A percentile compares a stretch with the other conserved stretches of the same genome.
Evolutionary conservation across 2,113 vertebrate genomes (phyloP).

Genomic region (Nesoenas mayeri): DNA sequence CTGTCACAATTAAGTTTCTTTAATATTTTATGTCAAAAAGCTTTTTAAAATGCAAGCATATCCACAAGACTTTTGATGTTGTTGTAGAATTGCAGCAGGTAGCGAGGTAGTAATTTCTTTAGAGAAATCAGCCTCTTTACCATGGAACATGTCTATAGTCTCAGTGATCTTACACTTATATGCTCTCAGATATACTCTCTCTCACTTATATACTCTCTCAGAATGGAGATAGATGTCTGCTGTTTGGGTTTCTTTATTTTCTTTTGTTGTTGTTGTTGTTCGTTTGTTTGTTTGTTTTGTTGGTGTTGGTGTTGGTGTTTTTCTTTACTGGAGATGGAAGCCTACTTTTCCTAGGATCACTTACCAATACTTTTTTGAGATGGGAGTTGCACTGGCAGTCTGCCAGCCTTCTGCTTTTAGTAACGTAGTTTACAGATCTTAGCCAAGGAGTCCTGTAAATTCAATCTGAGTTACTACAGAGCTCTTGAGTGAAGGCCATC

Average conservation of each 20-base stretch:
- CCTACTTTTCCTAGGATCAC: background rate
- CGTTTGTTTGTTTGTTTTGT: no score
- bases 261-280: no score
- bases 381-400: background rate
- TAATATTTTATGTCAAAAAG: background rate
- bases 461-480: background rate
- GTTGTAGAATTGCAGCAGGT: background rate
- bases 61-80: background rate
- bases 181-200: background rate
- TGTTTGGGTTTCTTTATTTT: no score
- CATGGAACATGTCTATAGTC: background rate
- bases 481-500: background rate
- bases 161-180: background rate
- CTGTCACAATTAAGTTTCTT: background rate
- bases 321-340: background rate
- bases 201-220: background rate
- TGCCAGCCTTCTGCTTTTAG: background rate
- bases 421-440: background rate
- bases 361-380: background rate
- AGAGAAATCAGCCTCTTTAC: background rate
- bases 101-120: background rate
- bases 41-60: background rate
- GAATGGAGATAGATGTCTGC: background rate
- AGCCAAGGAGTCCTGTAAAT: background rate
- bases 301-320: no score